Conservation (phyloP, 1,140 invertebrate species). For the Penaeus vannamei region DNA sequence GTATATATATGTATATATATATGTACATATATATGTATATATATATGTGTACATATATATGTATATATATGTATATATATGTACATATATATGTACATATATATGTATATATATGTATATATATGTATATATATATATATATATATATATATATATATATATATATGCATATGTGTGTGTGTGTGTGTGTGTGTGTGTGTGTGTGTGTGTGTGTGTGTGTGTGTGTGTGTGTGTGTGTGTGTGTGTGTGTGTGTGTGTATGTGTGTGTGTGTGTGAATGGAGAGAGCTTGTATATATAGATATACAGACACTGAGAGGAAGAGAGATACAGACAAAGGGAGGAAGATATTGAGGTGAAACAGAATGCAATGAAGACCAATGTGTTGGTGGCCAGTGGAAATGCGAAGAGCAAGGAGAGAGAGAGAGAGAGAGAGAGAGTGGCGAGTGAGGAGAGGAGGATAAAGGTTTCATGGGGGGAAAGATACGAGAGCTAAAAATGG, state of each 20-base stretch:
- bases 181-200: background rate
- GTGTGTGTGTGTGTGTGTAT: background rate
- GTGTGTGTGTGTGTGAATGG: background rate
- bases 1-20: background rate
- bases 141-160: conserved; percentile 7
- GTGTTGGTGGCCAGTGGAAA: no score
- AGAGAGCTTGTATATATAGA: no score
- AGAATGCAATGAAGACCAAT: no score
- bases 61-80: background rate
- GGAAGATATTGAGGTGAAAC: no score
- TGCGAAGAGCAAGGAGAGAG: no score
- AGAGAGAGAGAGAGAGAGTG: no score
- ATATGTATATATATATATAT: background rate
- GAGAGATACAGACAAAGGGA: no score
- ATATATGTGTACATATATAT: conserved; percentile 30
- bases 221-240: background rate
- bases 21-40: background rate
- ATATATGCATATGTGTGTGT: background rate
- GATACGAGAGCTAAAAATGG: no score
- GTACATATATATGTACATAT: background rate
- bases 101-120: background rate
- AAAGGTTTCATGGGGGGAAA: no score
- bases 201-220: background rate
- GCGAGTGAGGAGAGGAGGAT: no score
- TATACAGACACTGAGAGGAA: no score